Evolutionary conservation across 2,888 invertebrate species (phyloP), one percentile per base, ranked within the genome.

Genomic region (Eilema sororculum): DNA sequence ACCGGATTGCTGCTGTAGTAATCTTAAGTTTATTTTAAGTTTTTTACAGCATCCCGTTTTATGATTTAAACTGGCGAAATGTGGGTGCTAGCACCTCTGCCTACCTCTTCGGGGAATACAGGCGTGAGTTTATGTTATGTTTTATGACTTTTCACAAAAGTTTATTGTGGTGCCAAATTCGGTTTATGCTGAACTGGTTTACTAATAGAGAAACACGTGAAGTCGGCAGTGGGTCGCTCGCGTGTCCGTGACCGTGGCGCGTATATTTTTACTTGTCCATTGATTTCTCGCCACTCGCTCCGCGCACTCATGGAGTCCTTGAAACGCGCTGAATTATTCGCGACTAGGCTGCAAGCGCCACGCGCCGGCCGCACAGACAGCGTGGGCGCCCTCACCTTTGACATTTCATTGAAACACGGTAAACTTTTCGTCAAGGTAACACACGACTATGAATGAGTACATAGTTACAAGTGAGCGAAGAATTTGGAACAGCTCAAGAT

Each of bases 251-350:
- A 68, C 63, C 61, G 61, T 33, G 59, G 66, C 59, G 46, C 46
- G 65, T 33, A 63, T 78, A 78, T 77, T 74, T 78, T 75, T 72
- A 73, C 72, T 22, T 68, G 12, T 33, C 68, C 78, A 82, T 81
- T 78, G 78, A 80, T 79, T 80, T 72, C 61, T 64, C 33, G 65
- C 59, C 59, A 57, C 62, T 52, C 12, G 41, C 37, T 16, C 65
- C 30, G 20, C 33, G 41, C 13, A 41, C 72, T 65, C 59, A 58
- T 65, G 33, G 25, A 33, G 78, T 73, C 79, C 78, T 82, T 76
- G 78, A 76, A 73, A 58, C 76, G 60, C 65, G 73, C 78, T 82
- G 69, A 80, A 83, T 83, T 72, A 83, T 83, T 81, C 67, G 79
- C 72, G 33, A 70, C 56, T 65, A 24, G 61, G 24, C 25, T 28